Base-by-base conservation (phyloP, 2,797 vertebrate genomes). In the Liparis tanakae region DNA sequence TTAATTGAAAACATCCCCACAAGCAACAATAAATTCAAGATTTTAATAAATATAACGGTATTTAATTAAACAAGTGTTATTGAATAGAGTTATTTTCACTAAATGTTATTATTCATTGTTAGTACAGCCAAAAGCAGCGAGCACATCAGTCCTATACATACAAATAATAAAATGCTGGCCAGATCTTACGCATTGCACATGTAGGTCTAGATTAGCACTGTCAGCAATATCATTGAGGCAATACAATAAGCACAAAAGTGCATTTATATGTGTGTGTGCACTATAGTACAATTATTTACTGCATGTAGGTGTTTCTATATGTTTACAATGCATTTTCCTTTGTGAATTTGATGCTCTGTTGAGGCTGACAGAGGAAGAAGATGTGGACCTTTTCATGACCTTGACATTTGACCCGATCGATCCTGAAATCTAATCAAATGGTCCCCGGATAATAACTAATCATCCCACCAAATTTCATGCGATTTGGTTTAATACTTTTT, bases 241-340 rank as follows among this genome's bases (percentile, higher is more conserved):
- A 13, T 12, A 7, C 10, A n/a, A 41, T 22, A 18, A 56, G 20
- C 51, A 30, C 50, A 33, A 18, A n/a, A 37, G 56, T 34, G 44
- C 15, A 69, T 39, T 39, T 54, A 43, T 58, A 66, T 59, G 22
- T 64, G 37, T 64, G 37, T 56, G 18, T 37, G 58, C 18, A 44
- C 34, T 25, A 69, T 20, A 68, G 37, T 70, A 67, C 12, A 46
- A 56, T 51, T 60, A 56, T 56, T 43, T 65, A 36, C 39, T 33
- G 33, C 53, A 48, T 72, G 59, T 55, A 57, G 67, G 70, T 57
- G 79, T 71, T 63, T n/a, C 12, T n/a, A 51, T 70, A 15, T 76
- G 64, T 55, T 59, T 54, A 70, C 37, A 36, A 17, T 22, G 56
- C 44, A 34, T 58, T 44, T 76, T 55, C 44, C 34, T 60, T 17